phyloP scores from a whole-genome alignment of 2,888 invertebrate species.

The Tipula helvola region DNA sequence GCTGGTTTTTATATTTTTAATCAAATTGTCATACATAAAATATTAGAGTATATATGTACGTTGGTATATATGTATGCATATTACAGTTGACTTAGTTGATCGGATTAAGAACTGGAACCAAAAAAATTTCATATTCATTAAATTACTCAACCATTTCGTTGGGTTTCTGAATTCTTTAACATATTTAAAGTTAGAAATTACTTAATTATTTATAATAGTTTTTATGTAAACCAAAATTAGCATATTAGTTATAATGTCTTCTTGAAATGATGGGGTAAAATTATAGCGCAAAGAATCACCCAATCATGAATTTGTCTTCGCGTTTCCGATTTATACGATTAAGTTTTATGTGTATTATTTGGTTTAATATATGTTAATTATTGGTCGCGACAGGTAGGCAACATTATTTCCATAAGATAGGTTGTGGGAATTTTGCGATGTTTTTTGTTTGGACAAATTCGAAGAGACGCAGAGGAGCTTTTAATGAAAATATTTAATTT shows the following conservation, averaged over 20 bases:
- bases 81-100: background rate
- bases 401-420: background rate
- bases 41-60: background rate
- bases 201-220: background rate
- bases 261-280: background rate
- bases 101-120: background rate
- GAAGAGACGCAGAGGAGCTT: too few relatives aligned
- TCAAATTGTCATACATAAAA: background rate
- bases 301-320: background rate
- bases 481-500: too few relatives aligned
- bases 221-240: background rate
- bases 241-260: background rate
- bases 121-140: background rate
- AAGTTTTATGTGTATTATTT: background rate
- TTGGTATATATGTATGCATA: background rate
- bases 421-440: too few relatives aligned
- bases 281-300: background rate
- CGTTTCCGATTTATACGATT: background rate
- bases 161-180: background rate
- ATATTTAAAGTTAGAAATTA: background rate
- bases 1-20: background rate
- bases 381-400: background rate
- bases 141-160: background rate
- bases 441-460: too few relatives aligned
- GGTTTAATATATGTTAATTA: background rate